Percentiles rank a stretch among this genome's conserved stretches.
phyloP scores from a whole-genome alignment of 2,888 invertebrate species.

The Heliconius hortense region DNA sequence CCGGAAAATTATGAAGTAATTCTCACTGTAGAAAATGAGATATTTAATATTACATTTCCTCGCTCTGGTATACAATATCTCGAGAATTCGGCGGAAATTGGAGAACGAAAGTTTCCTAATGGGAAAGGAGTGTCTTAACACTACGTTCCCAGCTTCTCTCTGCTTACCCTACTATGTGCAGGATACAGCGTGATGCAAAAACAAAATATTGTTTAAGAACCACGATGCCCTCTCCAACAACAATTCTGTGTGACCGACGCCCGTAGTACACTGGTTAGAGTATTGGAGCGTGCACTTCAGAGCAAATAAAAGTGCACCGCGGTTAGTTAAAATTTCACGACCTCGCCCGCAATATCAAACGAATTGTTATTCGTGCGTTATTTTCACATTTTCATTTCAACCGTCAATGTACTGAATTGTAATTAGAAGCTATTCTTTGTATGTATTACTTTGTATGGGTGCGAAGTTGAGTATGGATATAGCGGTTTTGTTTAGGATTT shows the following conservation, averaged over 20 bases:
- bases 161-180: too few species aligned
- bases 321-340: conserved; percentile 70
- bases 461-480: conserved; percentile 24
- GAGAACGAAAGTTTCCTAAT: too few species aligned
- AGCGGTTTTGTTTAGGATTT: conserved; percentile 36
- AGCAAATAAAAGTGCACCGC: conserved; percentile 63
- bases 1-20: too few species aligned
- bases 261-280: conserved; percentile 36
- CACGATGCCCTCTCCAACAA: conserved; percentile 7
- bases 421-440: conserved; percentile 46
- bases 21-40: too few species aligned
- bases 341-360: conserved; percentile 41
- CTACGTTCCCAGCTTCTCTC: too few species aligned
- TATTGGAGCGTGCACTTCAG: conserved; percentile 53
- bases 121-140: too few species aligned
- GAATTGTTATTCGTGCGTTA: conserved; percentile 46
- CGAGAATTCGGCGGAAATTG: too few species aligned
- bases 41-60: too few species aligned
- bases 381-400: conserved; percentile 36
- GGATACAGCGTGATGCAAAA: too few species aligned
- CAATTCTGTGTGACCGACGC: conserved; percentile 9
- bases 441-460: conserved; percentile 27
- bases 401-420: conserved; percentile 28
- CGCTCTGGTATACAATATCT: too few species aligned
- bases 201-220: background rate